These are phyloP conservation scores for Eulemur macaco DNA, from an alignment of 2,113 vertebrate genomes.

Conservation along the genomic window DNA sequence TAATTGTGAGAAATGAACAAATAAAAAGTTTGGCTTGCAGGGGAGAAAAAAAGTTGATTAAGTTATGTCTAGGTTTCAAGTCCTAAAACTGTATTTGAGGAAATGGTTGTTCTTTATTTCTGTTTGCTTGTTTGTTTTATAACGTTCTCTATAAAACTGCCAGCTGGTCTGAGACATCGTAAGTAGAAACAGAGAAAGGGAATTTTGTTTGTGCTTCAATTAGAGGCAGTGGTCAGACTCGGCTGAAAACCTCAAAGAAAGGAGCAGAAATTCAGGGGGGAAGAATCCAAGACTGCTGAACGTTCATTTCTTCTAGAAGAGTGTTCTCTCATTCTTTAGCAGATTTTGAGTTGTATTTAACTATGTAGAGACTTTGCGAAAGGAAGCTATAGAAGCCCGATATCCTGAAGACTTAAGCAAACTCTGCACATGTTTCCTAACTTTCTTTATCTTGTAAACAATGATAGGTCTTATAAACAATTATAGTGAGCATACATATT, in stretches of 20 bases:
- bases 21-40: neutral
- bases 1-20: neutral
- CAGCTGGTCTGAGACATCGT: neutral
- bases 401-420: neutral
- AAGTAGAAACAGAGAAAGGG: neutral
- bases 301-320: neutral
- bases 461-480: neutral
- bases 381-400: neutral
- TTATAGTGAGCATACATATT: neutral
- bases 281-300: neutral
- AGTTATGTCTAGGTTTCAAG: conserved; percentile 34
- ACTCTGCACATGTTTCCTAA: neutral
- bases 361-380: neutral
- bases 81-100: neutral
- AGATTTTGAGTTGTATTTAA: conserved; percentile 2
- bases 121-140: conserved; percentile 25
- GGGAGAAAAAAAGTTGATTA: neutral
- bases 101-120: conserved; percentile 14
- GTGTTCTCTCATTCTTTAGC: conserved; percentile 6
- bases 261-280: neutral
- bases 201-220: neutral
- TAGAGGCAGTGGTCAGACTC: neutral
- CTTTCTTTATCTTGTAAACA: neutral
- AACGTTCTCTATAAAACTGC: neutral
- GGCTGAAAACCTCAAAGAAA: neutral